Evolutionary conservation across 2,888 invertebrate species (phyloP).

Genomic region (Sarcophaga variegata): DNA sequence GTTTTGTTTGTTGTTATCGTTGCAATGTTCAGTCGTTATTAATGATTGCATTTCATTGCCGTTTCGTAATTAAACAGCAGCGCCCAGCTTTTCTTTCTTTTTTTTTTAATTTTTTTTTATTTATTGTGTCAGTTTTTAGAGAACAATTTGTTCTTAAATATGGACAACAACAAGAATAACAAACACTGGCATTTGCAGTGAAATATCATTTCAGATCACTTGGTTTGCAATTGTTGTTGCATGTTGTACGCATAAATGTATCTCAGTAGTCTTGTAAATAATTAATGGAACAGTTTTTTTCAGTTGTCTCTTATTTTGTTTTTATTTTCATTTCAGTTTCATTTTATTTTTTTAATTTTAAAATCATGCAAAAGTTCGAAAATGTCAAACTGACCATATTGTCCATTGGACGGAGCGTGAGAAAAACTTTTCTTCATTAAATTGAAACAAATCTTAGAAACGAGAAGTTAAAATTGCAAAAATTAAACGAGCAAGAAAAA

Average conservation of each 20-base stretch:
- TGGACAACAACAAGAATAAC: neutral
- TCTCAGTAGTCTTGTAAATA: slow-evolving; percentile 57
- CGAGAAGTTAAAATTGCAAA: slow-evolving; percentile 64
- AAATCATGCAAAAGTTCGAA: slow-evolving; percentile 82
- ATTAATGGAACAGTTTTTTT: slow-evolving; percentile 60
- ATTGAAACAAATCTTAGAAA: slow-evolving; percentile 74
- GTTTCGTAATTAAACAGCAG: slow-evolving; percentile 53
- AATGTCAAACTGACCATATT: slow-evolving; percentile 79
- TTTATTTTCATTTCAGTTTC: slow-evolving; percentile 46
- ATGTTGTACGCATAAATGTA: slow-evolving; percentile 31
- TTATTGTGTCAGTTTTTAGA: slow-evolving; percentile 35
- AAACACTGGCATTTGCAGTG: no score
- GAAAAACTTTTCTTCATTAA: slow-evolving; percentile 76
- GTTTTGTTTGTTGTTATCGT: slow-evolving; percentile 43
- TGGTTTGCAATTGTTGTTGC: slow-evolving; percentile 13
- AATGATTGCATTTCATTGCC: slow-evolving; percentile 50
- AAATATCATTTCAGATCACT: neutral
- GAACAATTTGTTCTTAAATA: slow-evolving; percentile 52
- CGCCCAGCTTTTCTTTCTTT: slow-evolving; percentile 40
- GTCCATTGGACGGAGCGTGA: slow-evolving; percentile 77
- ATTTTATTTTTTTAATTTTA: slow-evolving; percentile 54
- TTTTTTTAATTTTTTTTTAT: slow-evolving; percentile 2
- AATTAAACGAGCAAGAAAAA: slow-evolving; percentile 74
- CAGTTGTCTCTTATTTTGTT: neutral
- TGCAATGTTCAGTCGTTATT: slow-evolving; percentile 24